Percentiles rank a stretch among this genome's conserved stretches.
phyloP scores from a whole-genome alignment of 2,113 vertebrate species.

The Anseranas semipalmata region DNA sequence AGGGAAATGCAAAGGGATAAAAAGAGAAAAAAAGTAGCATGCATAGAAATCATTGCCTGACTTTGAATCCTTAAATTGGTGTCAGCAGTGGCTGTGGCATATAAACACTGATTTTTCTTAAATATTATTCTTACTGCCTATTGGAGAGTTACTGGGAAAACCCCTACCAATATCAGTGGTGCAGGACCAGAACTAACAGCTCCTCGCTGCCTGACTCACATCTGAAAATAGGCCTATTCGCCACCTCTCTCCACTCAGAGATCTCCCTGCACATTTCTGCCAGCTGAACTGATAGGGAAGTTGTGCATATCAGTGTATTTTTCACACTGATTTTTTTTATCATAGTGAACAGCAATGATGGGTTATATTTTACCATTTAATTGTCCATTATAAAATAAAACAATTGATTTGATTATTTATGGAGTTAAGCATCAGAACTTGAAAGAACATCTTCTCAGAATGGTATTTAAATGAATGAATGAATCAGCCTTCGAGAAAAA shows the following conservation, averaged over 20 bases:
- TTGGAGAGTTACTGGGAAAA: not conserved
- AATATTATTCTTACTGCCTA: not conserved
- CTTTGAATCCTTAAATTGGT: not conserved
- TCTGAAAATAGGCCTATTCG: not conserved
- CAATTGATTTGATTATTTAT: not conserved
- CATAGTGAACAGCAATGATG: not conserved
- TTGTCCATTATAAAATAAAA: not conserved
- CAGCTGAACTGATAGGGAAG: not conserved
- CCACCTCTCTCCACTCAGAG: not conserved
- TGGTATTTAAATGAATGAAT: not conserved
- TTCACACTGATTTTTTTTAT: not conserved
- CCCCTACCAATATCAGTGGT: rapidly evolving
- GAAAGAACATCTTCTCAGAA: not conserved
- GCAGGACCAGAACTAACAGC: not conserved
- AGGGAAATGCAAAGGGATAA: not conserved
- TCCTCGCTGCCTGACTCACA: not conserved
- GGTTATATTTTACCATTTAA: not conserved
- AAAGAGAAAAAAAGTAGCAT: not conserved
- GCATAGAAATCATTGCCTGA: not conserved
- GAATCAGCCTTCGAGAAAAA: not conserved
- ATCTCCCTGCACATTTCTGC: not conserved
- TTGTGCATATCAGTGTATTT: not conserved
- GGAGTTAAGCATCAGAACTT: not conserved
- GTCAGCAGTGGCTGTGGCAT: not conserved
- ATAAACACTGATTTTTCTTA: not conserved